Evolutionary conservation across 2,888 invertebrate species (phyloP).

Genomic region (Caenorhabditis doughertyi): DNA sequence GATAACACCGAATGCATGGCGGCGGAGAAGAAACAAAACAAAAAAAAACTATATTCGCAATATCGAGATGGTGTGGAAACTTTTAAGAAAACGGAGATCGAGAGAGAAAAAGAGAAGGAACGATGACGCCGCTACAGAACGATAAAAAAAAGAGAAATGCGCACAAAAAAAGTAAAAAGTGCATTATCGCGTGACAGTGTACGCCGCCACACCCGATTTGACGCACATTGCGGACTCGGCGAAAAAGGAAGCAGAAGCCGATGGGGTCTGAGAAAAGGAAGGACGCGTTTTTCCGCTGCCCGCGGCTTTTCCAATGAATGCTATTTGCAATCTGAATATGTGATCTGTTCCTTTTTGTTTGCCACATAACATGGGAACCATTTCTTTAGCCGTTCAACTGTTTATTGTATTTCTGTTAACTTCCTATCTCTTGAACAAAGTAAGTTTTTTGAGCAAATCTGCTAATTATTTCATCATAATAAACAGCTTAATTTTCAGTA

Average conservation of each 20-base stretch:
- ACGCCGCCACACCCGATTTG: slow-evolving; percentile 32
- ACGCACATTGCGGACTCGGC: slow-evolving; percentile 48
- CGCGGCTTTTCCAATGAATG: slow-evolving; percentile 14
- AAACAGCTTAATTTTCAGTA: slow-evolving; percentile 85
- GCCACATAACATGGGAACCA: slow-evolving; percentile 86
- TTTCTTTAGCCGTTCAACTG: slow-evolving; percentile 90
- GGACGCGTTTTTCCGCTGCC: slow-evolving; percentile 49
- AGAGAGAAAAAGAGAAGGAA: too few species aligned
- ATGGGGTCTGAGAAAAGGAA: slow-evolving; percentile 42
- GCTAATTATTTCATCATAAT: neutral
- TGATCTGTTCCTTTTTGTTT: slow-evolving; percentile 42
- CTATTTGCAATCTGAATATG: slow-evolving; percentile 59
- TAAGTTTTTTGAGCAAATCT: slow-evolving; percentile 23
- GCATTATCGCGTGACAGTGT: slow-evolving; percentile 50
- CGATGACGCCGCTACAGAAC: slow-evolving; percentile 18
- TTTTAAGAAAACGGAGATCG: slow-evolving; percentile 18
- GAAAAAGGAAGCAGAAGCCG: slow-evolving; percentile 15
- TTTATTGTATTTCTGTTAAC: slow-evolving; percentile 89
- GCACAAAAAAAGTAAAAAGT: slow-evolving; percentile 33
- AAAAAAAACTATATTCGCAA: slow-evolving; percentile 39
- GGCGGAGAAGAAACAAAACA: slow-evolving; percentile 28
- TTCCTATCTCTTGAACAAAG: slow-evolving; percentile 88
- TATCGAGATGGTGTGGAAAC: slow-evolving; percentile 23
- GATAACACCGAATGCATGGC: slow-evolving; percentile 21
- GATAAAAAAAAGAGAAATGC: slow-evolving; percentile 54